Percentiles rank a stretch among this genome's conserved stretches.
Evolutionary conservation across 1,140 invertebrate species (phyloP).

Genomic region (Pachyrhynchus sulphureomaculatus): DNA sequence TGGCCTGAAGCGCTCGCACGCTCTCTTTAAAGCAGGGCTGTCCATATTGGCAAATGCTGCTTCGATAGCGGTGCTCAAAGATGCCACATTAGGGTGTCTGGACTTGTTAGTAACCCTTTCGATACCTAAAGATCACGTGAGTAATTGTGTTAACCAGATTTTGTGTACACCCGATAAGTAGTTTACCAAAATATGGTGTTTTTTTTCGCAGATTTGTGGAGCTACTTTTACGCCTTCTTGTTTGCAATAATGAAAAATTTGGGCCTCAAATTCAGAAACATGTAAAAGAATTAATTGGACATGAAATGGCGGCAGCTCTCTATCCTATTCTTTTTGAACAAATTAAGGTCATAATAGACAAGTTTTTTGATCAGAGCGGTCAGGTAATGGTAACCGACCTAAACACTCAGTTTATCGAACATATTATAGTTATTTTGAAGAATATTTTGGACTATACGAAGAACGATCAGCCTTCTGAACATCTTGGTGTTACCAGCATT

Average conservation of each 20-base stretch:
- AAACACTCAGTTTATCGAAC: slow-evolving; percentile 98
- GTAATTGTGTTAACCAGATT: too few relatives aligned
- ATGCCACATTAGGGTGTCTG: too few relatives aligned
- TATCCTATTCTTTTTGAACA: slow-evolving; percentile 98
- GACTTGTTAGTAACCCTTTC: too few relatives aligned
- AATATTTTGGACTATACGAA: slow-evolving; percentile 84
- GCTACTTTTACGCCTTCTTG: slow-evolving; percentile 81
- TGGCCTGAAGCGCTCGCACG: too few relatives aligned
- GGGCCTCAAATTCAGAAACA: slow-evolving; percentile 94
- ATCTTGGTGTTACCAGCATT: slow-evolving; percentile 91
- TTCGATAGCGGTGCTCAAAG: too few relatives aligned
- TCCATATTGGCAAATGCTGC: too few relatives aligned
- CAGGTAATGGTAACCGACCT: slow-evolving; percentile 89
- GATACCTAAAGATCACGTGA: too few relatives aligned
- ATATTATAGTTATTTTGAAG: slow-evolving; percentile 98
- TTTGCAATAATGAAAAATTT: slow-evolving; percentile 95
- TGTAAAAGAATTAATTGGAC: slow-evolving; percentile 93
- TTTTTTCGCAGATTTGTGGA: slow-evolving; percentile 79
- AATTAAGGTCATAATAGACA: slow-evolving; percentile 94
- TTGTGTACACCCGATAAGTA: too few relatives aligned
- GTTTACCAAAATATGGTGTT: too few relatives aligned
- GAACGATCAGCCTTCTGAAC: slow-evolving; percentile 80
- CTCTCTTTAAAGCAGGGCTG: too few relatives aligned
- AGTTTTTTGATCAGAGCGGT: slow-evolving; percentile 93
- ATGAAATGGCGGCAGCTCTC: slow-evolving; percentile 92